Base-by-base conservation (phyloP, 2,797 vertebrate genomes). In the Dallia pectoralis region DNA sequence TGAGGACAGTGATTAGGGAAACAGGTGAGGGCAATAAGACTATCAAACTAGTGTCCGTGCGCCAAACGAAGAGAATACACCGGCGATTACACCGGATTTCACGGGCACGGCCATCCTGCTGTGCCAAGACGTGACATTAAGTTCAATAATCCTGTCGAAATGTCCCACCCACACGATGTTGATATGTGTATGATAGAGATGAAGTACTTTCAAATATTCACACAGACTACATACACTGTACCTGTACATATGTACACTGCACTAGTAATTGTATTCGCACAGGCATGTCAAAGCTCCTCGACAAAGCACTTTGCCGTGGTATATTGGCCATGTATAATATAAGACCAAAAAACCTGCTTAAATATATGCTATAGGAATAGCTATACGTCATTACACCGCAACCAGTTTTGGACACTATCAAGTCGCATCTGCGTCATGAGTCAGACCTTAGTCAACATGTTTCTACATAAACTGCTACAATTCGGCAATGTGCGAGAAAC, bases 61-160 rank as follows among this genome's bases (percentile, higher is more conserved):
- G n/a, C n/a, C n/a, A n/a, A n/a, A n/a, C n/a, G n/a, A n/a, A n/a
- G n/a, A n/a, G n/a, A n/a, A n/a, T n/a, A n/a, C n/a, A n/a, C n/a
- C n/a, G n/a, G n/a, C n/a, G n/a, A n/a, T n/a, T n/a, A n/a, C n/a
- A n/a, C n/a, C n/a, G n/a, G n/a, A n/a, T n/a, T n/a, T n/a, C n/a
- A n/a, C n/a, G n/a, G n/a, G n/a, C n/a, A n/a, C n/a, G n/a, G n/a
- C n/a, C n/a, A n/a, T n/a, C n/a, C n/a, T n/a, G n/a, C n/a, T n/a
- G n/a, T n/a, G n/a, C n/a, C n/a, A n/a, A n/a, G n/a, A n/a, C n/a
- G n/a, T n/a, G n/a, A n/a, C 77, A 86, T 79, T 79, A 82, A 83
- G 40, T 75, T 75, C 81, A 25, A 86, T 88, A 84, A 89, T 87
- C 81, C 44, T 18, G 64, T 64, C 73, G 88, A 84, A 91, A 88